Base-by-base conservation (phyloP, 2,113 vertebrate genomes). In the Anoplopoma fimbria region DNA sequence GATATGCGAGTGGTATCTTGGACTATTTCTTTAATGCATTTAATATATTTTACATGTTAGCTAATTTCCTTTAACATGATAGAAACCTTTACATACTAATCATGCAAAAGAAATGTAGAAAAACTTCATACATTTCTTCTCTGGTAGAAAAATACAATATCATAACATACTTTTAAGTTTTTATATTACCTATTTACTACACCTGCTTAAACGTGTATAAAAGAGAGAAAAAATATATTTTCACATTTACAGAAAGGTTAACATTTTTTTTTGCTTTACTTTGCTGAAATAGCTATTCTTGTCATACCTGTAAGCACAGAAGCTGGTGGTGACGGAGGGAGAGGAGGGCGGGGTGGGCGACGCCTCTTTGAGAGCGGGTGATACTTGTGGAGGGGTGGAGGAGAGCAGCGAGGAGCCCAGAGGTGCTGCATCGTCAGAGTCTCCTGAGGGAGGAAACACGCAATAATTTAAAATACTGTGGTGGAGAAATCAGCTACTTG, bases 311-410 rank as follows among this genome's bases (percentile, higher is more conserved):
- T 96, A 95, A 49, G 96, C 95, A 77, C 89, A 93, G 90, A 98
- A 95, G 88, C 96, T 96, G 86, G 96, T 94, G 81, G 96, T 96
- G 82, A 99, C 96, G 4, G 97, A 98, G 0, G 98, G 98, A n/a
- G 98, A 99, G 51, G 98, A 97, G 9, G 98, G 98, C 0, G 98
- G 98, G 0, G 97, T 99, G 64, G 98, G 97, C 0, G 97, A 97
- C 8, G 96, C 96, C 89, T 99, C 98, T 93, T 99, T 99, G 83
- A 97, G 88, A 6, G 96, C 96, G 0, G 97, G 97, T 55, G 97
- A 98, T 2, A 96, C 92, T 71, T 97, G 97, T 1, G 97, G 98
- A 1, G 98, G 97, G 21, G 97, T 97, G 81, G 97, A 98, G 61
- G 98, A 97, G 58, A 98, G 96, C 73, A 95, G 90, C 13, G 90